Conservation (phyloP, 2,888 invertebrate genomes). For the Drosophila lutescens region DNA sequence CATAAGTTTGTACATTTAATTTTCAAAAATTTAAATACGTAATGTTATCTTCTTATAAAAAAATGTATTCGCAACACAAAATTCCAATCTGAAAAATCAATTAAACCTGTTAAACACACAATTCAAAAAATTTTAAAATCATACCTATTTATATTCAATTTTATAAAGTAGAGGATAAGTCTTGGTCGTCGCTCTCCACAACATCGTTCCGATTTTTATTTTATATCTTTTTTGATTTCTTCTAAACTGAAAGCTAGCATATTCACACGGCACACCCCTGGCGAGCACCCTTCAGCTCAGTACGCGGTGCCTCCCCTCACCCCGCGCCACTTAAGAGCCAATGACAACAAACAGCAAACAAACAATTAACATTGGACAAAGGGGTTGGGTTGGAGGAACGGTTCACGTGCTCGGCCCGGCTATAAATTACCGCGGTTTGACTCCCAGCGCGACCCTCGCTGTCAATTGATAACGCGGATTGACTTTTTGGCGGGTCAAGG, state of each 20-base stretch:
- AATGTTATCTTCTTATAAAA: too few species aligned
- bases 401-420: conserved; percentile 70
- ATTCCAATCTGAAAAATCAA: too few species aligned
- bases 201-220: background rate
- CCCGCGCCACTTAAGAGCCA: conserved; percentile 77
- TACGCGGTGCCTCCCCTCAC: conserved; percentile 65
- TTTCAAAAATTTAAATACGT: too few species aligned
- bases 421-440: conserved; percentile 80
- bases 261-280: conserved; percentile 71
- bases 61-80: too few species aligned
- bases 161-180: too few species aligned
- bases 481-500: conserved; percentile 64
- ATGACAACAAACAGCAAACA: conserved; percentile 84
- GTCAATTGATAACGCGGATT: conserved; percentile 74
- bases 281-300: conserved; percentile 58
- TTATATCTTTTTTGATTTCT: conserved; percentile 22
- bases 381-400: conserved; percentile 38
- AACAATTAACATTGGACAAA: conserved; percentile 82
- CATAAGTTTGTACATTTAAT: too few species aligned
- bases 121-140: too few species aligned
- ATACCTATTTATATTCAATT: too few species aligned
- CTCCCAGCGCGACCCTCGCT: conserved; percentile 65
- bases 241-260: conserved; percentile 63
- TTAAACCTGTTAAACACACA: too few species aligned
- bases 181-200: background rate